A percentile compares a stretch with the other conserved stretches of the same genome.
These are phyloP conservation scores for Myotis planiceps DNA, from an alignment of 2,797 vertebrate species.

Conservation along the genomic window DNA sequence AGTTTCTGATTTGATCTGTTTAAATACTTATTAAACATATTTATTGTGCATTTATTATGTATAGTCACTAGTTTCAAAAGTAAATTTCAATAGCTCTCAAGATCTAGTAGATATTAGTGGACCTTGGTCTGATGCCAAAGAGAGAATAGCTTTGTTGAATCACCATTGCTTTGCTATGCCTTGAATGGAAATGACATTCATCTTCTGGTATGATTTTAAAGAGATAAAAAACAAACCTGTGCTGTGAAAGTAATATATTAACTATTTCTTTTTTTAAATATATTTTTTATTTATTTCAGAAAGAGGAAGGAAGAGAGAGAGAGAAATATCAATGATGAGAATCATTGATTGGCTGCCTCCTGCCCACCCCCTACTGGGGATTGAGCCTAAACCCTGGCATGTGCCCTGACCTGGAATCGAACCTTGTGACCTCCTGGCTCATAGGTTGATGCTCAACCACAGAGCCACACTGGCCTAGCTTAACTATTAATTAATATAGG, in stretches of 20 bases:
- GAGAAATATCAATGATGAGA: no score
- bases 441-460: no score
- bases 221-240: neutral
- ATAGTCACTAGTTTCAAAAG: neutral
- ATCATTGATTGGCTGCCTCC: no score
- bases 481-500: neutral
- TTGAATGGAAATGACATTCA: neutral
- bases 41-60: neutral
- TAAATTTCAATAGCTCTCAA: neutral
- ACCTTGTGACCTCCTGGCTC: no score
- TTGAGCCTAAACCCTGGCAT: no score
- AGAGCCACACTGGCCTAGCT: no score
- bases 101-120: neutral
- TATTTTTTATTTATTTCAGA: no score
- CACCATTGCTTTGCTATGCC: accelerated
- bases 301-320: no score
- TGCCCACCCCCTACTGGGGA: no score
- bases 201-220: neutral
- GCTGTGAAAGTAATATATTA: neutral
- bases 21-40: neutral
- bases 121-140: neutral
- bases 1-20: neutral
- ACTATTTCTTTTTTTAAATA: neutral
- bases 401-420: no score
- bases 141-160: neutral